Percentiles rank a stretch among this genome's conserved stretches.
phyloP scores from a whole-genome alignment of 2,888 invertebrate genomes.

The Sympetrum striolatum region DNA sequence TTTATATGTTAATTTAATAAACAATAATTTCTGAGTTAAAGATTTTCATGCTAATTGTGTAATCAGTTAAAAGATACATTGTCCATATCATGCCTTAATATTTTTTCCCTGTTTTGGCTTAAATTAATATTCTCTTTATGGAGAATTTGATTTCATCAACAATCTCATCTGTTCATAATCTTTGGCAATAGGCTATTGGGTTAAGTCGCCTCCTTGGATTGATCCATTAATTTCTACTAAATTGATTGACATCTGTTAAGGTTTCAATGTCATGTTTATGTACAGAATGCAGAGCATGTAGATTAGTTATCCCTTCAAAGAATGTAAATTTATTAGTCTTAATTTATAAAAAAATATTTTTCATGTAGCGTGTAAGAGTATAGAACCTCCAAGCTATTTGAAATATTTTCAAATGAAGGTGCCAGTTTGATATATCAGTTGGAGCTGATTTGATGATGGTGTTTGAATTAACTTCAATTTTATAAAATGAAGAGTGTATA shows the following conservation, averaged over 20 bases:
- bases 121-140: no score
- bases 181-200: no score
- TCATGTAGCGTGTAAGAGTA: conserved; percentile 10
- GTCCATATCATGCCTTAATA: no score
- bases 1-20: no score
- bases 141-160: no score
- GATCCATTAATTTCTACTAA: not conserved
- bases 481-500: conserved; percentile 3
- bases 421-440: conserved; percentile 2
- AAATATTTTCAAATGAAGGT: conserved; percentile 20
- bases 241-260: not conserved
- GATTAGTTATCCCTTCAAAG: not conserved
- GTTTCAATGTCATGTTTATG: not conserved
- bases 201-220: no score
- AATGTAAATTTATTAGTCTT: conserved; percentile 8
- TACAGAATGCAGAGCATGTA: not conserved
- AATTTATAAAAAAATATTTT: conserved; percentile 37
- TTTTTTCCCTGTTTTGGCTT: no score
- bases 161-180: no score
- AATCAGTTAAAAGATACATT: no score
- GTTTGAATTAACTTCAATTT: not conserved
- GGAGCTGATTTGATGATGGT: not conserved
- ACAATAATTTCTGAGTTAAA: no score
- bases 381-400: not conserved
- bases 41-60: no score